Conservation (phyloP, 2,888 invertebrate species). For the Tuberolachnus salignus region DNA sequence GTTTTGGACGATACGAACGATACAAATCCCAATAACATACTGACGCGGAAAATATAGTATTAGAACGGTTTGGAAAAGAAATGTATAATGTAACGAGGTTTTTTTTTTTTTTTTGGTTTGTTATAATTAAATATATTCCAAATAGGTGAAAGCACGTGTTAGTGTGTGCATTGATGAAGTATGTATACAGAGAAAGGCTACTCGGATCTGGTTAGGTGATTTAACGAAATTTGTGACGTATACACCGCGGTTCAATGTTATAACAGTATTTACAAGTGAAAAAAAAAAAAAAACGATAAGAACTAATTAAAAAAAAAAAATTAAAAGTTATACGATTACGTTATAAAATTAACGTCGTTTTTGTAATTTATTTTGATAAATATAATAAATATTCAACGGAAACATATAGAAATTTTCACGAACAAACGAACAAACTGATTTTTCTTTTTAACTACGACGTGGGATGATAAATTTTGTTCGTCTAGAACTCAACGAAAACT, state of each 20-base stretch:
- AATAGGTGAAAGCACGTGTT: conserved; percentile 49
- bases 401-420: too few relatives aligned
- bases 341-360: too few relatives aligned
- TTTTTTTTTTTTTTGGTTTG: background rate
- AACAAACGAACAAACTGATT: too few relatives aligned
- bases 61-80: background rate
- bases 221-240: conserved; percentile 52
- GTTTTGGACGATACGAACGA: background rate
- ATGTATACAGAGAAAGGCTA: conserved; percentile 33
- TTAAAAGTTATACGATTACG: too few relatives aligned
- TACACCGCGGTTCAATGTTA: conserved; percentile 2
- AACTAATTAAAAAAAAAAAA: too few relatives aligned
- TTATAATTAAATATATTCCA: conserved; percentile 13
- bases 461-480: too few relatives aligned
- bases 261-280: background rate
- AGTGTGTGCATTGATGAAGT: background rate
- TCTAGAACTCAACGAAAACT: too few relatives aligned
- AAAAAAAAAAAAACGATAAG: too few relatives aligned
- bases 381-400: too few relatives aligned
- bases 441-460: too few relatives aligned
- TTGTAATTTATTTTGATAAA: too few relatives aligned
- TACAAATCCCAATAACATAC: conserved; percentile 27
- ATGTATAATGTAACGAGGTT: background rate
- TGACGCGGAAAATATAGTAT: conserved; percentile 4
- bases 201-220: conserved; percentile 17